Evolutionary conservation across 2,888 invertebrate species (phyloP).

Genomic region (Lagria hirta): DNA sequence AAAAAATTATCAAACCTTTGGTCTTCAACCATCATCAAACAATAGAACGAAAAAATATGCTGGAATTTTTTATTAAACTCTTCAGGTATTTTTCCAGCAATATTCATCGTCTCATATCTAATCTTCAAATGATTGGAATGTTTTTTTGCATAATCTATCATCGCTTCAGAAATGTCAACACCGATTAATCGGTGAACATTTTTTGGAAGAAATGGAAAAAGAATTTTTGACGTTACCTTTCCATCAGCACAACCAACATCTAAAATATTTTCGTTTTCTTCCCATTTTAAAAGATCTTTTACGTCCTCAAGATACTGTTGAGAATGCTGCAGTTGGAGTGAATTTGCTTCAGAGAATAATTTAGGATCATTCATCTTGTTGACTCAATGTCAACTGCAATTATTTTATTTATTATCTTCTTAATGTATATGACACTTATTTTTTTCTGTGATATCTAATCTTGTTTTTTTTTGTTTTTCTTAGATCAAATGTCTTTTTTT

Average conservation of each 20-base stretch:
- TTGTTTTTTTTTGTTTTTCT: no score
- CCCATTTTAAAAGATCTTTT: constrained; percentile 53
- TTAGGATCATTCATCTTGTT: no score
- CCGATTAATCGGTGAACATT: constrained; percentile 60
- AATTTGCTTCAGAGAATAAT: no score
- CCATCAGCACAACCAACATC: constrained; percentile 79
- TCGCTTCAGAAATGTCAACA: constrained; percentile 69
- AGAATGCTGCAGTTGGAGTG: no score
- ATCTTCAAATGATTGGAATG: constrained; percentile 49
- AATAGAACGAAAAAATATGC: constrained; percentile 70
- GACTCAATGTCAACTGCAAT: no score
- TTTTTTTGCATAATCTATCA: constrained; percentile 67
- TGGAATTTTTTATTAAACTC: constrained; percentile 58
- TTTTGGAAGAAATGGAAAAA: constrained; percentile 63
- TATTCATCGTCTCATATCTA: background rate
- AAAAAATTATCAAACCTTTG: constrained; percentile 63
- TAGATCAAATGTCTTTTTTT: no score
- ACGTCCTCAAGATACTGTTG: no score
- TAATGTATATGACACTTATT: no score
- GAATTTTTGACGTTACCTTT: constrained; percentile 64
- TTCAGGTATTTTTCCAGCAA: constrained; percentile 53
- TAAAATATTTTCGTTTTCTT: constrained; percentile 57
- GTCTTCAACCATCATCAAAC: constrained; percentile 72
- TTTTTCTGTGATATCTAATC: no score
- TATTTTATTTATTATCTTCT: no score